A percentile compares a stretch with the other conserved stretches of the same genome.
Evolutionary conservation across 2,888 invertebrate species (phyloP).

Genomic region (Bombyx huttoni): DNA sequence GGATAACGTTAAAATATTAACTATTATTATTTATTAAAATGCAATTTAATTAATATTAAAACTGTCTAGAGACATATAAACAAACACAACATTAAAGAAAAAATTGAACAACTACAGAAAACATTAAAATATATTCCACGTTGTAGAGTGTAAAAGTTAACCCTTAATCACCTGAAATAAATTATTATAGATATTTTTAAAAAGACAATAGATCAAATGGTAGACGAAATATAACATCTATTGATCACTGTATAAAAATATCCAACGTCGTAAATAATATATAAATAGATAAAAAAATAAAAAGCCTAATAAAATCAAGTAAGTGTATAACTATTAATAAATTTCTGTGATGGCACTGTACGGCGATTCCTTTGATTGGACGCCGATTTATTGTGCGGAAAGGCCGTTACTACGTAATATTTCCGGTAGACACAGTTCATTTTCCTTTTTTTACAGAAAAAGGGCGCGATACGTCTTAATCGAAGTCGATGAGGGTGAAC

Average conservation of each 20-base stretch:
- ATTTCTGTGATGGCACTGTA: conserved; percentile 53
- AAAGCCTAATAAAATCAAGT: conserved; percentile 63
- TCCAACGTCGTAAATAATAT: conserved; percentile 19
- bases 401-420: conserved; percentile 70
- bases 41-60: too few relatives aligned
- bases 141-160: too few relatives aligned
- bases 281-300: background rate
- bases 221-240: background rate
- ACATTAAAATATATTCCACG: too few relatives aligned
- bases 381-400: conserved; percentile 72
- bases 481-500: conserved; percentile 33
- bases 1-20: too few relatives aligned
- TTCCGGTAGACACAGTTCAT: conserved; percentile 67
- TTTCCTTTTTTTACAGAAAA: conserved; percentile 69
- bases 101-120: too few relatives aligned
- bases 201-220: too few relatives aligned
- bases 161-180: too few relatives aligned
- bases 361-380: conserved; percentile 67
- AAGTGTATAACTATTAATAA: conserved; percentile 57
- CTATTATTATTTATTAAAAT: too few relatives aligned
- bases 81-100: too few relatives aligned
- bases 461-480: conserved; percentile 70
- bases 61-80: too few relatives aligned
- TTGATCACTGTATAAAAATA: conserved; percentile 15
- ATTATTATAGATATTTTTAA: too few relatives aligned